Evolutionary conservation across 2,888 invertebrate species (phyloP), one percentile per base, ranked within the genome.

Genomic region (Caenorhabditis becei): DNA sequence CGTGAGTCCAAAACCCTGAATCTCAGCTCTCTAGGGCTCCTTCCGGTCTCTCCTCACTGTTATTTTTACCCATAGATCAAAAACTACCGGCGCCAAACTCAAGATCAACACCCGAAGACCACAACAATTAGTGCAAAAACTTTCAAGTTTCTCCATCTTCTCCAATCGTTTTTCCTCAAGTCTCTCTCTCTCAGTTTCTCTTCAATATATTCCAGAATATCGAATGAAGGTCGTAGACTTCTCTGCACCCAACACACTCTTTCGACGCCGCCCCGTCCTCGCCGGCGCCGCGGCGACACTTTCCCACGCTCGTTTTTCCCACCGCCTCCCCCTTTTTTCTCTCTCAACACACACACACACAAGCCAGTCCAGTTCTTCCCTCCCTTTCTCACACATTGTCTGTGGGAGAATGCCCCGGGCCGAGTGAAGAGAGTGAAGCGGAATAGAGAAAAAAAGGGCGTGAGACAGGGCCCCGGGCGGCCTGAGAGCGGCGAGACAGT

Each of bases 281-380:
- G 14, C 41, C 41, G 10, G 20, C 58, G 26, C 59, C 47, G 49
- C 65, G 32, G 70, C 66, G 62, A 18, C 77, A 70, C 78, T 71
- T 79, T 79, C 79, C 79, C 79, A 79, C 79, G 79, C 79, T 79
- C 79, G 79, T 71, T 79, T 77, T 79, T 67, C 79, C 79, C 71
- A 65, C 70, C 70, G 41, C 79, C 79, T 66, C 65, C 58, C 65
- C 44, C 70, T n/a, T n/a, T n/a, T n/a, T n/a, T n/a, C n/a, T n/a
- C n/a, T n/a, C n/a, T n/a, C n/a, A n/a, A n/a, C n/a, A n/a, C n/a
- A n/a, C n/a, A 44, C 53, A 63, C 61, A 58, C 16, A 58, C 61
- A 5, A 44, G 49, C 23, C 20, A 47, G 44, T 61, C 75, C 75
- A 75, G 65, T 62, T 77, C 70, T 47, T 56, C 61, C 8, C 65